A percentile compares a stretch with the other conserved stretches of the same genome.
Evolutionary conservation across 2,113 vertebrate species (phyloP).

Genomic region (Grus americana): DNA sequence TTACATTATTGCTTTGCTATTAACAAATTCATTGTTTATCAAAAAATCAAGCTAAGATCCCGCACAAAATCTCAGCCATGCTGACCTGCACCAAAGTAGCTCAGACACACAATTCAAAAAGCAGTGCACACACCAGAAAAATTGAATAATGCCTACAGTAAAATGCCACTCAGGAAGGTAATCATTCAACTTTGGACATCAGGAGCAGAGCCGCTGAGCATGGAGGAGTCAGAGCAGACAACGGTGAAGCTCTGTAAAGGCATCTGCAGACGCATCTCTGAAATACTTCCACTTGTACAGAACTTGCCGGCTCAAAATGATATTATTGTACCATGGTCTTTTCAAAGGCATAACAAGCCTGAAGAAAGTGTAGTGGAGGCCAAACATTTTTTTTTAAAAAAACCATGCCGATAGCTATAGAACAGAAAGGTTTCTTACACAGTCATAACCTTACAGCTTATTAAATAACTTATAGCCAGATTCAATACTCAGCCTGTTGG

Average conservation of each 20-base stretch:
- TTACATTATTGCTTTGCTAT: neutral
- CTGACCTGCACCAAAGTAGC: neutral
- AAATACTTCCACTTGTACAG: neutral
- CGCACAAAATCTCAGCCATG: neutral
- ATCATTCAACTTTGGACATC: neutral
- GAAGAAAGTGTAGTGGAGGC: neutral
- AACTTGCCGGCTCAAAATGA: neutral
- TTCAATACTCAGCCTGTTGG: neutral
- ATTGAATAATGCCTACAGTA: rapidly evolving
- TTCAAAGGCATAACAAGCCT: neutral
- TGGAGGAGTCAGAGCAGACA: neutral
- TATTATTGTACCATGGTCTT: neutral
- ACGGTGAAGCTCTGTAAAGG: neutral
- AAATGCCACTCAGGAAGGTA: neutral
- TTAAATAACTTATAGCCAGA: neutral
- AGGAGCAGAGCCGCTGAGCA: neutral
- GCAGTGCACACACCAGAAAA: neutral
- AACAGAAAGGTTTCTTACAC: neutral
- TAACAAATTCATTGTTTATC: neutral
- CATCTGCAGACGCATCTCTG: neutral
- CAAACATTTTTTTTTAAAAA: neutral
- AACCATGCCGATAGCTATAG: neutral
- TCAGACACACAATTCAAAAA: neutral
- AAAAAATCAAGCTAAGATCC: neutral
- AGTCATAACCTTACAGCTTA: neutral